These are phyloP conservation scores for Dermochelys coriacea DNA, from an alignment of 2,797 vertebrate genomes.

Conservation along the genomic window DNA sequence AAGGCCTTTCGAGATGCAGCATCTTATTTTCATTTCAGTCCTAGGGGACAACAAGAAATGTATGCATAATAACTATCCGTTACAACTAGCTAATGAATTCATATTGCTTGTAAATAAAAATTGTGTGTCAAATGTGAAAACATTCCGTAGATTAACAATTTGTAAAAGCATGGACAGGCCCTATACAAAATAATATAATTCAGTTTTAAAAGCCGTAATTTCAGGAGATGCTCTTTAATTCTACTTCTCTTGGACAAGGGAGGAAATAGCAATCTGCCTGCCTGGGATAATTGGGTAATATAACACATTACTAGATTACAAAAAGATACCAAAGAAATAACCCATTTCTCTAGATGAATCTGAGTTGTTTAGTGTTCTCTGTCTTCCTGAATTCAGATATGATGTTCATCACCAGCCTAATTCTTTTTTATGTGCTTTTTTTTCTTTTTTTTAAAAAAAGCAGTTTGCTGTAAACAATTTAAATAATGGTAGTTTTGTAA, in stretches of 20 bases:
- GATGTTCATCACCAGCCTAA: slow-evolving; percentile 30
- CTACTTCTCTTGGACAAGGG: slow-evolving; percentile 30
- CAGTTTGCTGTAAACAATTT: slow-evolving; percentile 27
- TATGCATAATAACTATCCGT: slow-evolving; percentile 52
- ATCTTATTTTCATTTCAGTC: slow-evolving; percentile 59
- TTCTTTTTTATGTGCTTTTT: slow-evolving; percentile 33
- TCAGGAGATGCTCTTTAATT: slow-evolving; percentile 39
- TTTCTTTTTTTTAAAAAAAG: not conserved
- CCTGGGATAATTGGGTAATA: slow-evolving; percentile 36
- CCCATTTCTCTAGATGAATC: slow-evolving; percentile 62
- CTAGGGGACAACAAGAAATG: slow-evolving; percentile 33
- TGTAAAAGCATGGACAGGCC: slow-evolving; percentile 56
- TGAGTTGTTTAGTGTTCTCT: slow-evolving; percentile 40
- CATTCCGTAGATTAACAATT: slow-evolving; percentile 60
- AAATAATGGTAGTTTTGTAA: slow-evolving; percentile 54
- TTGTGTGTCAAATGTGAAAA: slow-evolving; percentile 61
- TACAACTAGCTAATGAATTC: slow-evolving; percentile 68
- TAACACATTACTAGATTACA: slow-evolving; percentile 54
- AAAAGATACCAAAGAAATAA: slow-evolving; percentile 52
- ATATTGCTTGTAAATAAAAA: slow-evolving; percentile 66
- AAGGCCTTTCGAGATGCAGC: slow-evolving; percentile 41
- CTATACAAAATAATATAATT: slow-evolving; percentile 64
- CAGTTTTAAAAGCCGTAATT: slow-evolving; percentile 69
- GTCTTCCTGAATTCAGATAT: slow-evolving; percentile 45
- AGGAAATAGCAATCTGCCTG: slow-evolving; percentile 39